A percentile compares a stretch with the other conserved stretches of the same genome.
Evolutionary conservation across 1,140 invertebrate species (phyloP).

Genomic region (Periplaneta americana): DNA sequence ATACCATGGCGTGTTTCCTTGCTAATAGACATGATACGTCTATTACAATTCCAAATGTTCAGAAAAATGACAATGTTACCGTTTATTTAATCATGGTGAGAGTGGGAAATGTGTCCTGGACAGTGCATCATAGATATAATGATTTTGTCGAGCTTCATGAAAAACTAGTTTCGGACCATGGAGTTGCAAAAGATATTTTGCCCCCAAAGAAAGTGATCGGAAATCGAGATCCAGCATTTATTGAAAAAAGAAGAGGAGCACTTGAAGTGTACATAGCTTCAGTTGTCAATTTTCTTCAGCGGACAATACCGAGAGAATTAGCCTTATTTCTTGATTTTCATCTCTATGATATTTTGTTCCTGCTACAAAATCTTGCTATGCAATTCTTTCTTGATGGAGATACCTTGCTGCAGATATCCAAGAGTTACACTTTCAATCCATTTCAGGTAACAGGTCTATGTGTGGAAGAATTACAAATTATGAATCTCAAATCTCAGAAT

Average conservation of each 20-base stretch:
- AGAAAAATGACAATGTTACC: conserved; percentile 49
- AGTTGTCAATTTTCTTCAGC: conserved; percentile 63
- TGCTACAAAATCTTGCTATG: conserved; percentile 70
- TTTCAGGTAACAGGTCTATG: conserved; percentile 61
- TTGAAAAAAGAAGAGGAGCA: conserved; percentile 73
- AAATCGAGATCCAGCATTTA: conserved; percentile 72
- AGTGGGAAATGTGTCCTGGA: conserved; percentile 70
- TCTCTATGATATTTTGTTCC: conserved; percentile 74
- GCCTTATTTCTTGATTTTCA: conserved; percentile 76
- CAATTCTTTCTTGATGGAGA: conserved; percentile 66
- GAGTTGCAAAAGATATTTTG: conserved; percentile 74
- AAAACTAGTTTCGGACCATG: conserved; percentile 67
- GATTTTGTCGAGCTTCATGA: conserved; percentile 87
- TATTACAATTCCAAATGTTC: conserved; percentile 50
- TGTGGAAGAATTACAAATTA: too few relatives aligned
- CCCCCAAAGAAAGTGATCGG: conserved; percentile 88
- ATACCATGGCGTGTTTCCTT: conserved; percentile 56
- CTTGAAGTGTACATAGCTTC: conserved; percentile 78
- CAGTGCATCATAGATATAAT: conserved; percentile 76
- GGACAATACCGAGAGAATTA: conserved; percentile 67
- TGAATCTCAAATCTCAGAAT: too few relatives aligned
- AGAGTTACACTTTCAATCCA: conserved; percentile 59
- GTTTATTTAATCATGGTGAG: conserved; percentile 62
- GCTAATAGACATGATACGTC: conserved; percentile 48
- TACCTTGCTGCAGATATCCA: conserved; percentile 49